Percentiles rank a stretch among this genome's conserved stretches.
Conservation (phyloP, 2,888 invertebrate species). For the Nebria salina region DNA sequence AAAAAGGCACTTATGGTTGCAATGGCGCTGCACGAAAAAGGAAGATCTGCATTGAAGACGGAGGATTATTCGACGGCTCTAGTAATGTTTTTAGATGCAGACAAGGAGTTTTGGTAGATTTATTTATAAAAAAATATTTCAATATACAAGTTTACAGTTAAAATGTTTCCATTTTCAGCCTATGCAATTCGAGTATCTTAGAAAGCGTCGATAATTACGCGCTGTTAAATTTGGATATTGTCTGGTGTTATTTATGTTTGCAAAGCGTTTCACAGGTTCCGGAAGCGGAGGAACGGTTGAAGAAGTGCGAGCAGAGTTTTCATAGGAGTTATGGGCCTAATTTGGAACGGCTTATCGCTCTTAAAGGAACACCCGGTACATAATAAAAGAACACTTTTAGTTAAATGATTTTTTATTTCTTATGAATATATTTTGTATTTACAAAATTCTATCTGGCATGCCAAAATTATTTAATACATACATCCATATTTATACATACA, state of each 20-base stretch:
- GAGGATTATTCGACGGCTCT: constrained; percentile 76
- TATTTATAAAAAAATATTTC: constrained; percentile 2
- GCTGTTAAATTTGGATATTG: constrained; percentile 82
- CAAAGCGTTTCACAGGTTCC: constrained; percentile 76
- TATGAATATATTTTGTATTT: no score
- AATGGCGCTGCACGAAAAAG: constrained; percentile 83
- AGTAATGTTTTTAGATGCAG: constrained; percentile 80
- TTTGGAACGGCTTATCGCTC: constrained; percentile 68
- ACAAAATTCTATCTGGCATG: no score
- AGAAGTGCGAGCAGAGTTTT: constrained; percentile 74
- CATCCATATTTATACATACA: no score
- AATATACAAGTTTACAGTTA: background rate
- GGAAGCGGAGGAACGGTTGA: constrained; percentile 76
- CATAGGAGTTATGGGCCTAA: constrained; percentile 73
- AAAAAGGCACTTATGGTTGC: constrained; percentile 77
- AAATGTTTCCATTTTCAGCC: constrained; percentile 60
- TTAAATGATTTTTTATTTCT: no score
- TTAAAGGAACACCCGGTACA: constrained; percentile 69
- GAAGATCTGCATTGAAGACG: constrained; percentile 72
- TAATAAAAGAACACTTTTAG: constrained; percentile 8
- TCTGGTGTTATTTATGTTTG: constrained; percentile 88
- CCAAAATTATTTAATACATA: no score
- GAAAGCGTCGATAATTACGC: constrained; percentile 84
- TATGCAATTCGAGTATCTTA: constrained; percentile 73
- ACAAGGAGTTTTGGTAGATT: constrained; percentile 72